Conservation (phyloP, 2,797 vertebrate genomes). For the Lacerta viridis region DNA sequence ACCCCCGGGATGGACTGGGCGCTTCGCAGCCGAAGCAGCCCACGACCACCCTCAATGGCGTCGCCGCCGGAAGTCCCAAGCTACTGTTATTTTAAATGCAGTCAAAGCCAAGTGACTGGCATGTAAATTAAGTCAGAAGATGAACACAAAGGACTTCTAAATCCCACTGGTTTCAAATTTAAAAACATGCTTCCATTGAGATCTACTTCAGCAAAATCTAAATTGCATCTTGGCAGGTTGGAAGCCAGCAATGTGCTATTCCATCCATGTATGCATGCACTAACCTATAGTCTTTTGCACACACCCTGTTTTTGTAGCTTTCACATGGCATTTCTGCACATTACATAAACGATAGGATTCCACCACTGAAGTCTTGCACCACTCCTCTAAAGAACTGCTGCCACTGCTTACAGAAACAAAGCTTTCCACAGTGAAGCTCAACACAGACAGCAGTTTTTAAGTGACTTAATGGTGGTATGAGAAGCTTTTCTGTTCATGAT, state of each 20-base stretch:
- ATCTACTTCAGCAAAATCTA: neutral
- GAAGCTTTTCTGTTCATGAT: neutral
- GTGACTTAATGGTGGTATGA: neutral
- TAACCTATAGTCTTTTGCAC: neutral
- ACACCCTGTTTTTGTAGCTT: neutral
- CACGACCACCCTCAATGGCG: too few species aligned
- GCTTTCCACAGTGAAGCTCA: neutral
- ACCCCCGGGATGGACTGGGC: too few species aligned
- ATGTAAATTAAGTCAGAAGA: neutral
- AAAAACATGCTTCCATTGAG: neutral
- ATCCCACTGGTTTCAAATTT: neutral
- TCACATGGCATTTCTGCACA: neutral
- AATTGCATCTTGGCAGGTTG: slow-evolving; percentile 17
- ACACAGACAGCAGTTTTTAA: neutral
- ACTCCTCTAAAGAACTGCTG: neutral
- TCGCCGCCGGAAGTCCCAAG: too few species aligned
- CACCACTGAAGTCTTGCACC: neutral
- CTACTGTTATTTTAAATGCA: neutral
- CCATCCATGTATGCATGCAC: neutral
- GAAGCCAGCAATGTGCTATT: neutral
- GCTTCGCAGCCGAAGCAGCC: too few species aligned
- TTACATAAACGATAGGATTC: neutral
- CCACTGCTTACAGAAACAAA: neutral
- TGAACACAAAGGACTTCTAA: neutral
- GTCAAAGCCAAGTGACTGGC: neutral